Conservation (phyloP, 2,113 vertebrate genomes). For the Phycodurus eques region DNA sequence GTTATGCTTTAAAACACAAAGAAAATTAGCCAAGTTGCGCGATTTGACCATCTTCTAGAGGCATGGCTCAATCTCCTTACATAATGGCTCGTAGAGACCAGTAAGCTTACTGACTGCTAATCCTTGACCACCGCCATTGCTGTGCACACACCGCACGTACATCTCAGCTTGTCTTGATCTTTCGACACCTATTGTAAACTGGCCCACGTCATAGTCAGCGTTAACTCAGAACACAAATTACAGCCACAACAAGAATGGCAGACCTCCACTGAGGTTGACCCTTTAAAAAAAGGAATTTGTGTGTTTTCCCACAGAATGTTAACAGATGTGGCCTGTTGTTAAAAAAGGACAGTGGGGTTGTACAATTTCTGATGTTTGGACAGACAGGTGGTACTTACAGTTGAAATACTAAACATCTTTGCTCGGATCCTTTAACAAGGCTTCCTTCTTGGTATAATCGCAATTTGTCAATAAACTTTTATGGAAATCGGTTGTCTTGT, state of each 20-base stretch:
- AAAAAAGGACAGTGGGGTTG: too few relatives aligned
- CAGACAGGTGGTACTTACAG: too few relatives aligned
- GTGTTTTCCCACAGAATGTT: too few relatives aligned
- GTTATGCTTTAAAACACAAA: not conserved
- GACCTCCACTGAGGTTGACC: too few relatives aligned
- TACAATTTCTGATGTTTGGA: too few relatives aligned
- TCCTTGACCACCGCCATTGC: slow-evolving; percentile 47
- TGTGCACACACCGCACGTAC: slow-evolving; percentile 28
- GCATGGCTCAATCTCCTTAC: slow-evolving; percentile 47
- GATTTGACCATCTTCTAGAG: slow-evolving; percentile 32
- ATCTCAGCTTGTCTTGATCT: slow-evolving; percentile 13
- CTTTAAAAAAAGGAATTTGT: too few relatives aligned
- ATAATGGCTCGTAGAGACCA: slow-evolving; percentile 53
- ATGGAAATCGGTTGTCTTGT: too few relatives aligned
- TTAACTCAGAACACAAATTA: not conserved
- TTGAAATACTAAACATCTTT: too few relatives aligned
- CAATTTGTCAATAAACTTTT: too few relatives aligned
- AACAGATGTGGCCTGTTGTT: too few relatives aligned
- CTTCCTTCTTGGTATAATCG: too few relatives aligned
- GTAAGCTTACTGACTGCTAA: slow-evolving; percentile 58
- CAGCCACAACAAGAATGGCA: not conserved
- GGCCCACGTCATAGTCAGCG: not conserved
- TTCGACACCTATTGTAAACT: not conserved
- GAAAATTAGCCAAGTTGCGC: slow-evolving; percentile 2
- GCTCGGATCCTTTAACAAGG: too few relatives aligned